Percentiles rank a stretch among this genome's conserved stretches.
Evolutionary conservation across 2,888 invertebrate species (phyloP).

Genomic region (Mesoligia furuncula): DNA sequence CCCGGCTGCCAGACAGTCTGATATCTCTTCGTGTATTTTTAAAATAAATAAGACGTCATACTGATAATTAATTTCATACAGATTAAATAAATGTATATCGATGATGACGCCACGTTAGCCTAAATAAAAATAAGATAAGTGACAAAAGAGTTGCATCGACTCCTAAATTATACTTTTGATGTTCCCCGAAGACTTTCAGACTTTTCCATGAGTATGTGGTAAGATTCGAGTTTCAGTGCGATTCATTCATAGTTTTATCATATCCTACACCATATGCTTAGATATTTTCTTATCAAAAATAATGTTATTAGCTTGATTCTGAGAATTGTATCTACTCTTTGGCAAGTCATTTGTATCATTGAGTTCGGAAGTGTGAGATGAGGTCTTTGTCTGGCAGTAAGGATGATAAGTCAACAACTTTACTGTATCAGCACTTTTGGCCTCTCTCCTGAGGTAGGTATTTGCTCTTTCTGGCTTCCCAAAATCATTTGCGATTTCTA

Average conservation of each 20-base stretch:
- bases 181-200: constrained; percentile 43
- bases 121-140: constrained; percentile 60
- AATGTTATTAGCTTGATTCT: constrained; percentile 26
- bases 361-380: not conserved
- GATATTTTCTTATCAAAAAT: not conserved
- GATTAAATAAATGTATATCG: constrained; percentile 51
- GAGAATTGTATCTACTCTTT: constrained; percentile 1
- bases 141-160: constrained; percentile 55
- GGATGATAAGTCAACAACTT: constrained; percentile 21
- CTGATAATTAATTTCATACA: constrained; percentile 52
- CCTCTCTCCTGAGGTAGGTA: not conserved
- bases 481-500: not conserved
- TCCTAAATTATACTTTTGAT: constrained; percentile 50
- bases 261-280: not conserved
- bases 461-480: constrained; percentile 2
- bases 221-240: constrained; percentile 20
- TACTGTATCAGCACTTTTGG: constrained; percentile 2
- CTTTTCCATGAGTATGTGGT: constrained; percentile 32
- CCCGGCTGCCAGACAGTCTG: constrained; percentile 76
- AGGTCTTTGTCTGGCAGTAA: constrained; percentile 4
- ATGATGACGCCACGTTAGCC: constrained; percentile 48
- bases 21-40: constrained; percentile 62
- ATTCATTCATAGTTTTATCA: constrained; percentile 51
- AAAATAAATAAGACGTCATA: constrained; percentile 76
- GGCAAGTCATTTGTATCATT: constrained; percentile 17